Evolutionary conservation across 2,888 invertebrate species (phyloP).

Genomic region (Dolichomitus sp.): DNA sequence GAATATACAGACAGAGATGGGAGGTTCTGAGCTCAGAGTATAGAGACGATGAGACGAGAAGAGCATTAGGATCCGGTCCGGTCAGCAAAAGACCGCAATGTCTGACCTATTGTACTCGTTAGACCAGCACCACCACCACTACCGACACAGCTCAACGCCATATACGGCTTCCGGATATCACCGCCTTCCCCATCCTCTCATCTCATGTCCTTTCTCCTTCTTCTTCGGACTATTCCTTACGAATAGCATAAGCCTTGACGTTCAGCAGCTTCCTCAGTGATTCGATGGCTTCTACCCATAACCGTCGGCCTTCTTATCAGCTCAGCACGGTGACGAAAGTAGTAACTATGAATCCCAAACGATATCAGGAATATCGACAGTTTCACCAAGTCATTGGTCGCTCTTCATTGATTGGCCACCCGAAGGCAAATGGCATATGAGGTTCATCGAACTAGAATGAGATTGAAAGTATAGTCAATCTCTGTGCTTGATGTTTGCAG

Average conservation of each 20-base stretch:
- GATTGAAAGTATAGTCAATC: background rate
- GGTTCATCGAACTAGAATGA: background rate
- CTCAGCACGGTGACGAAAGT: slow-evolving; percentile 43
- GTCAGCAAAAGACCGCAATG: slow-evolving; percentile 80
- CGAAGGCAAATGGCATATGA: background rate
- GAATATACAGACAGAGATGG: background rate
- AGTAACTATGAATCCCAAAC: slow-evolving; percentile 43
- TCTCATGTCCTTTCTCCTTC: slow-evolving; percentile 23
- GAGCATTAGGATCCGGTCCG: slow-evolving; percentile 62
- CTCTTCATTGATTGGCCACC: background rate
- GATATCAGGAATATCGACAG: slow-evolving; percentile 21
- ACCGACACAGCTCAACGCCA: slow-evolving; percentile 48
- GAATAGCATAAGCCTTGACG: slow-evolving; percentile 44
- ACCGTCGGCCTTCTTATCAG: slow-evolving; percentile 47
- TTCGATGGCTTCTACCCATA: background rate
- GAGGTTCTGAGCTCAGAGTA: slow-evolving; percentile 17
- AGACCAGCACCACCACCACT: slow-evolving; percentile 61
- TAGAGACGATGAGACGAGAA: slow-evolving; percentile 16
- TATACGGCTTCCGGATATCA: slow-evolving; percentile 70
- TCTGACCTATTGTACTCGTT: slow-evolving; percentile 81
- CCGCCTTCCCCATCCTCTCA: slow-evolving; percentile 54
- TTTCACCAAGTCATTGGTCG: slow-evolving; percentile 6
- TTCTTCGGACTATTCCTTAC: slow-evolving; percentile 21
- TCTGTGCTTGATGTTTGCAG: background rate
- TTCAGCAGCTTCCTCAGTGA: slow-evolving; percentile 39